Conservation (phyloP, 2,888 invertebrate species). For the Halictus quadricinctus region DNA sequence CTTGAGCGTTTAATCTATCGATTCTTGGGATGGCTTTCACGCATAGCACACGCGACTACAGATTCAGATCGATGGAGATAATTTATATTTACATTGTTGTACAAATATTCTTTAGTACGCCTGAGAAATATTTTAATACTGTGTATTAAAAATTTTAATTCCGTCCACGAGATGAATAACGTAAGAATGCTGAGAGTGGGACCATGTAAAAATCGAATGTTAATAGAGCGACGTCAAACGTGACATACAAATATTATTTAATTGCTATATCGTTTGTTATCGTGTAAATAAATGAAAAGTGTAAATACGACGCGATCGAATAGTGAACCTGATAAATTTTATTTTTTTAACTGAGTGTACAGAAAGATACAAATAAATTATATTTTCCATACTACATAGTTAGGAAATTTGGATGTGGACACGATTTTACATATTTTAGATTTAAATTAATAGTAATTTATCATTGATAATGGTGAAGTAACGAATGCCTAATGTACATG, state of each 20-base stretch:
- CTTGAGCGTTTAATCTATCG: not conserved
- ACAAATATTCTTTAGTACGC: slow-evolving; percentile 19
- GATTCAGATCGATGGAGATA: not conserved
- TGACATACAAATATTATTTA: slow-evolving; percentile 23
- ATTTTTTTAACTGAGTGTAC: slow-evolving; percentile 30
- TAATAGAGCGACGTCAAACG: not conserved
- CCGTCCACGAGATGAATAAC: slow-evolving; percentile 34
- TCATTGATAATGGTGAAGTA: too few relatives aligned
- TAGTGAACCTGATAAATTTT: not conserved
- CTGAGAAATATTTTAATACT: slow-evolving; percentile 29
- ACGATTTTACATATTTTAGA: not conserved
- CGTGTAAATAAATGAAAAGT: slow-evolving; percentile 15
- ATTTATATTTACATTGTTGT: not conserved
- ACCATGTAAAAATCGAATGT: slow-evolving; percentile 7
- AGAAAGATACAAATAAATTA: slow-evolving; percentile 29
- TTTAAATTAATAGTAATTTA: too few relatives aligned
- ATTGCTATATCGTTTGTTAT: slow-evolving; percentile 9
- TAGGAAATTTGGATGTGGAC: not conserved
- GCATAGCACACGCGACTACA: not conserved
- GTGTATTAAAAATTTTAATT: slow-evolving; percentile 25
- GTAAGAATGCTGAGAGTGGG: not conserved
- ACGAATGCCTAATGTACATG: too few relatives aligned
- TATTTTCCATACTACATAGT: not conserved
- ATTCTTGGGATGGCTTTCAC: not conserved
- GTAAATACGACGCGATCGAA: slow-evolving; percentile 28